These are phyloP conservation scores for Tadarida brasiliensis DNA, from an alignment of 2,797 vertebrate genomes.

Conservation along the genomic window DNA sequence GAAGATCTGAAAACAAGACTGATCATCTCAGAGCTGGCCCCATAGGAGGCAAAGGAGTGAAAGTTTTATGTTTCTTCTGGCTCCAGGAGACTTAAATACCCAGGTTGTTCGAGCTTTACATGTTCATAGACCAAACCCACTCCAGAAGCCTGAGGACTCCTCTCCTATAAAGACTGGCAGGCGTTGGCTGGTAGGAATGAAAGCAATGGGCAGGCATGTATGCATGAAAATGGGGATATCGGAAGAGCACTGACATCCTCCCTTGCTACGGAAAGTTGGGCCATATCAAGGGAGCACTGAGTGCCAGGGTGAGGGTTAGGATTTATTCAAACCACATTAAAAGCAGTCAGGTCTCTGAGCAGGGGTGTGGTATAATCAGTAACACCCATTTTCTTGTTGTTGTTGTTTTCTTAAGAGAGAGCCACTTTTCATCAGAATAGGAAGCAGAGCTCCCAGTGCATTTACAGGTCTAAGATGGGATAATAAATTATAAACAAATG, in stretches of 20 bases:
- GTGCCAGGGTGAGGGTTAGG: not conserved
- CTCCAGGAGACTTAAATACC: not conserved
- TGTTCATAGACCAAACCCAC: not conserved
- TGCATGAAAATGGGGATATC: not conserved
- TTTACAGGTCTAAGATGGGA: not conserved
- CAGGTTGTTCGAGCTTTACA: not conserved
- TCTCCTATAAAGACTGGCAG: not conserved
- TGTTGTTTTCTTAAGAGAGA: constrained; percentile 10
- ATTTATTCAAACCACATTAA: not conserved
- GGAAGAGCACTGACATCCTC: not conserved
- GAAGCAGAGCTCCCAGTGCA: not conserved
- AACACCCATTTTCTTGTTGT: not conserved
- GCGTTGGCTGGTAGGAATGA: not conserved
- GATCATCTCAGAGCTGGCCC: not conserved
- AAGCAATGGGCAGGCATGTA: not conserved
- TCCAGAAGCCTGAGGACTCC: not conserved
- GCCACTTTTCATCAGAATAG: not conserved
- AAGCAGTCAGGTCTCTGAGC: not conserved
- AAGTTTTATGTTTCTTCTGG: not conserved
- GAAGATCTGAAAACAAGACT: not conserved
- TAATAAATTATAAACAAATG: constrained; percentile 6
- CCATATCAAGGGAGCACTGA: not conserved
- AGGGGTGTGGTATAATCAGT: not conserved
- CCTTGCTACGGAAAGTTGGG: not conserved
- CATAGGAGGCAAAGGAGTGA: not conserved